Evolutionary conservation across 2,113 vertebrate genomes (phyloP).

Genomic region (Psilopogon haemacephalus): DNA sequence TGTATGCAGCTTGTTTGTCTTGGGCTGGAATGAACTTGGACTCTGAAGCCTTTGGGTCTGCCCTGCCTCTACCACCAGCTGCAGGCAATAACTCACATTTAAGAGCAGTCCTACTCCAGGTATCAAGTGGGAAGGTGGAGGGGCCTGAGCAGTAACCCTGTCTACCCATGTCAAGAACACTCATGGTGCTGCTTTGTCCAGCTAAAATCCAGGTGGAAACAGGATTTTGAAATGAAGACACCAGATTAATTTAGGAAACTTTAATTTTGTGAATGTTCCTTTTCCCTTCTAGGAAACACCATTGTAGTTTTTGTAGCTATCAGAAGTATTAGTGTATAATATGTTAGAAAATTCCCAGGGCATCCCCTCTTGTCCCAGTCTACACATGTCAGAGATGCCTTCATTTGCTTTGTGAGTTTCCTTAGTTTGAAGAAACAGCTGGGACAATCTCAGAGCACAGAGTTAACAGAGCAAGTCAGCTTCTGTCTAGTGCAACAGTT

Average conservation of each 20-base stretch:
- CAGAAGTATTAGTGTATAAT: not conserved
- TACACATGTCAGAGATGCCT: not conserved
- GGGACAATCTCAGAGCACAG: not conserved
- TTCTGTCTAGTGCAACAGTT: not conserved
- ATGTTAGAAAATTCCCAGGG: not conserved
- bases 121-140: not conserved
- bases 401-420: not conserved
- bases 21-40: not conserved
- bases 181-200: not conserved
- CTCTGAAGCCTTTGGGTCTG: not conserved
- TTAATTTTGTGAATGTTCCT: not conserved
- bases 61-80: not conserved
- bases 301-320: not conserved
- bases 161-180: not conserved
- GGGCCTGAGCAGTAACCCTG: not conserved
- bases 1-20: not conserved
- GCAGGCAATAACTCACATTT: not conserved
- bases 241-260: not conserved
- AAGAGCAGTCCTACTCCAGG: not conserved
- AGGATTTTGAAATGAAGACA: not conserved
- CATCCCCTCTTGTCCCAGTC: too few relatives aligned
- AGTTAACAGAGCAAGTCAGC: not conserved
- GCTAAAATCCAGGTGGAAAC: not conserved
- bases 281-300: not conserved
- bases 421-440: not conserved